Percentiles rank a stretch among this genome's conserved stretches.
phyloP scores from a whole-genome alignment of 2,888 invertebrate genomes.

The Epinotia ramella region DNA sequence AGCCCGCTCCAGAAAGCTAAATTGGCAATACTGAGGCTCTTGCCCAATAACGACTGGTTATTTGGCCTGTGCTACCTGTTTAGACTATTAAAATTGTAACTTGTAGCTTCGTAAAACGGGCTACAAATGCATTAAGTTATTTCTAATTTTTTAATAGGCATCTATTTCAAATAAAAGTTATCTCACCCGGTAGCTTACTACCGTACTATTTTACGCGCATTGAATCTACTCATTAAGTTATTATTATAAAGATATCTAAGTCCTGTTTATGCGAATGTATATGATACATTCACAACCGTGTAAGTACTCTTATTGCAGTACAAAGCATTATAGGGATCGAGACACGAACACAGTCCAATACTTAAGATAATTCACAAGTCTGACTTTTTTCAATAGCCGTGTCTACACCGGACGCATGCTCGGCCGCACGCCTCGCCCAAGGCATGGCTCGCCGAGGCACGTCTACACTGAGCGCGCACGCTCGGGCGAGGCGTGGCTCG shows the following conservation, averaged over 20 bases:
- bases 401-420: too few relatives aligned
- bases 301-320: conserved; percentile 21
- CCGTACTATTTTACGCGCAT: not conserved
- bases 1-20: too few relatives aligned
- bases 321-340: conserved; percentile 11
- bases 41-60: too few relatives aligned
- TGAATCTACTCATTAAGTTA: conserved; percentile 10
- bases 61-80: too few relatives aligned
- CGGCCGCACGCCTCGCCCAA: too few relatives aligned
- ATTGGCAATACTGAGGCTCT: too few relatives aligned
- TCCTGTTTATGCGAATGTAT: conserved; percentile 19
- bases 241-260: conserved; percentile 5
- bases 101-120: too few relatives aligned
- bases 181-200: conserved; percentile 18
- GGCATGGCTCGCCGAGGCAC: too few relatives aligned
- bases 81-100: too few relatives aligned
- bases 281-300: conserved; percentile 22
- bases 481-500: too few relatives aligned
- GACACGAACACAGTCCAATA: not conserved
- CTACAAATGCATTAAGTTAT: not conserved
- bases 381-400: too few relatives aligned
- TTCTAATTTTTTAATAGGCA: not conserved
- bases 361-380: not conserved
- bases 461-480: too few relatives aligned
- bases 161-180: not conserved